A percentile compares a stretch with the other conserved stretches of the same genome.
Conservation (phyloP, 2,888 invertebrate genomes). For the Orchestes rusci region DNA sequence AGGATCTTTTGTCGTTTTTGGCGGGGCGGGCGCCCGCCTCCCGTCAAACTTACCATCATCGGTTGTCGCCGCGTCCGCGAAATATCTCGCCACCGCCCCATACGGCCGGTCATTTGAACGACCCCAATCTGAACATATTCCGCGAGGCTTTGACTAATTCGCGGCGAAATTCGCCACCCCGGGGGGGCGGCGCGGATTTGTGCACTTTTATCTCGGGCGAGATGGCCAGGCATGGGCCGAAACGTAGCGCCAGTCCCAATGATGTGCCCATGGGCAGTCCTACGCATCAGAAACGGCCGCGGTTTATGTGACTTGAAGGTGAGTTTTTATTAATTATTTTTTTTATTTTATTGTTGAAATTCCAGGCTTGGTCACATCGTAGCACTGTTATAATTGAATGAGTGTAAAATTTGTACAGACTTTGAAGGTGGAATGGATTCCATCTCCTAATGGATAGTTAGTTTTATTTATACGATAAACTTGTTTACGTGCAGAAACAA, state of each 20-base stretch:
- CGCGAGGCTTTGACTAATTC: constrained; percentile 52
- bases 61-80: constrained; percentile 41
- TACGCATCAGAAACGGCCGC: constrained; percentile 64
- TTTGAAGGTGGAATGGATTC: too few relatives aligned
- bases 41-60: constrained; percentile 45
- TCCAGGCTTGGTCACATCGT: too few relatives aligned
- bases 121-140: constrained; percentile 64
- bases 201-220: constrained; percentile 68
- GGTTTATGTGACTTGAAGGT: constrained; percentile 53
- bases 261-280: constrained; percentile 75
- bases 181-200: constrained; percentile 47
- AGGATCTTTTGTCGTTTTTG: constrained; percentile 69
- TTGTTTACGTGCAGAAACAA: too few relatives aligned
- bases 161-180: constrained; percentile 6
- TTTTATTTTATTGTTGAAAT: too few relatives aligned
- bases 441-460: too few relatives aligned
- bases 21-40: constrained; percentile 64
- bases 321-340: not conserved
- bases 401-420: too few relatives aligned
- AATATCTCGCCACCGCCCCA: constrained; percentile 45
- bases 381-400: too few relatives aligned
- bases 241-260: constrained; percentile 59
- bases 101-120: constrained; percentile 31
- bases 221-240: constrained; percentile 66
- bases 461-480: too few relatives aligned